phyloP scores from a whole-genome alignment of 2,888 invertebrate species.

The Acronicta aceris region DNA sequence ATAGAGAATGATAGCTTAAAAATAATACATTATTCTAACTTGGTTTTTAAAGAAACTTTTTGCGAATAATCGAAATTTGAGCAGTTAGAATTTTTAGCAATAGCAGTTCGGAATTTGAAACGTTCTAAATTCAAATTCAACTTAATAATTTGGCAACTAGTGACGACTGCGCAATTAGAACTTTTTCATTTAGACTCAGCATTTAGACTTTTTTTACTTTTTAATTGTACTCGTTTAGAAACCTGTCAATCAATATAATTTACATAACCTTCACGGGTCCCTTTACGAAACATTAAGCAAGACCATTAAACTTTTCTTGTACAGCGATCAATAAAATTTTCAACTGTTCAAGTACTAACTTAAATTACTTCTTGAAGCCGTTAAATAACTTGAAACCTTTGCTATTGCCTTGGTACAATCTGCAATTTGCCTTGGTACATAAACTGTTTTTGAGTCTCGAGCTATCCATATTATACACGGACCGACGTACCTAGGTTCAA shows the following conservation, averaged over 20 bases:
- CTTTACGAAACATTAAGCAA: slow-evolving; percentile 22
- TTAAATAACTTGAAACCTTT: not conserved
- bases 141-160: slow-evolving; percentile 7
- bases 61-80: not conserved
- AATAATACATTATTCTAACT: too few species aligned
- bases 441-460: not conserved
- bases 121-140: slow-evolving; percentile 17
- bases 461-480: not conserved
- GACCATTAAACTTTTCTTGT: slow-evolving; percentile 6
- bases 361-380: not conserved
- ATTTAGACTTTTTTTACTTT: not conserved
- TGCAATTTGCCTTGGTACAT: not conserved
- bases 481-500: not conserved
- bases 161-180: slow-evolving; percentile 34
- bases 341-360: not conserved
- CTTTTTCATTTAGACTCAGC: slow-evolving; percentile 44
- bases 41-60: slow-evolving; percentile 5
- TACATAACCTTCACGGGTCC: not conserved
- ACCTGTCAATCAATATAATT: slow-evolving; percentile 10
- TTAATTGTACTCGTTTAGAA: slow-evolving; percentile 1
- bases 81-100: too few species aligned
- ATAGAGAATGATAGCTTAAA: too few species aligned
- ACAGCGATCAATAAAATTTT: slow-evolving; percentile 9
- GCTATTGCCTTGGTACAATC: too few species aligned
- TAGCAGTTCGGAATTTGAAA: slow-evolving; percentile 14